phyloP scores from a whole-genome alignment of 2,888 invertebrate genomes.

The Idaea biselata region DNA sequence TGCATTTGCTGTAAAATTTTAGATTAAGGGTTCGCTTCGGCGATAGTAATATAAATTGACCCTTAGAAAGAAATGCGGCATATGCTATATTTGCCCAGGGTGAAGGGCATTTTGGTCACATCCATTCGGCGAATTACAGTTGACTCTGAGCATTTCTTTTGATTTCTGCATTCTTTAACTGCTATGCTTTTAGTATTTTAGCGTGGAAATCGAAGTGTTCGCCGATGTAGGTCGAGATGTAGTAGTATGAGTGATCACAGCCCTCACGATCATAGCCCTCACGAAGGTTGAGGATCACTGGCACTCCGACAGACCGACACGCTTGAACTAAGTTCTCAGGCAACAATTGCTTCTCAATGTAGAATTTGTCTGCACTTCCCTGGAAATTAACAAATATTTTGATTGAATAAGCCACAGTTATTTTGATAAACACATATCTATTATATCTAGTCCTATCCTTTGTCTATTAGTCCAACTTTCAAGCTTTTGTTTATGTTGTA shows the following conservation, averaged over 20 bases:
- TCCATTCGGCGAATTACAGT: conserved; percentile 21
- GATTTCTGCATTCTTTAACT: conserved; percentile 15
- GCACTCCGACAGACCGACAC: conserved; percentile 85
- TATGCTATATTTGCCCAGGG: too few species aligned
- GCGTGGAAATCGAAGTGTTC: conserved; percentile 96
- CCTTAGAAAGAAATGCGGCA: too few species aligned
- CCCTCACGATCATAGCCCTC: conserved; percentile 94
- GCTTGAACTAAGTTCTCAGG: conserved; percentile 91
- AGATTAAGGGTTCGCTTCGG: too few species aligned
- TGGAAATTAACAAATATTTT: conserved; percentile 50
- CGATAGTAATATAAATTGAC: too few species aligned
- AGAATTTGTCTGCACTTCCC: conserved; percentile 92
- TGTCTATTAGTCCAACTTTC: too few species aligned
- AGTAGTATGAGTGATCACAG: conserved; percentile 98
- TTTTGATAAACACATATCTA: too few species aligned
- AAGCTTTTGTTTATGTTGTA: too few species aligned
- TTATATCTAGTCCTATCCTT: too few species aligned
- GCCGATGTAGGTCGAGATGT: conserved; percentile 93
- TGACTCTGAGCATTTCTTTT: conserved; percentile 20
- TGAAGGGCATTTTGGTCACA: not conserved
- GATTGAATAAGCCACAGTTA: not conserved
- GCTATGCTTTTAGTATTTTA: conserved; percentile 83
- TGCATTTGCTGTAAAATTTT: too few species aligned
- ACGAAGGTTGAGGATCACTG: conserved; percentile 85
- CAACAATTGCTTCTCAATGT: conserved; percentile 86